Evolutionary conservation across 2,888 invertebrate species (phyloP).

Genomic region (Polyommatus iphigenia): DNA sequence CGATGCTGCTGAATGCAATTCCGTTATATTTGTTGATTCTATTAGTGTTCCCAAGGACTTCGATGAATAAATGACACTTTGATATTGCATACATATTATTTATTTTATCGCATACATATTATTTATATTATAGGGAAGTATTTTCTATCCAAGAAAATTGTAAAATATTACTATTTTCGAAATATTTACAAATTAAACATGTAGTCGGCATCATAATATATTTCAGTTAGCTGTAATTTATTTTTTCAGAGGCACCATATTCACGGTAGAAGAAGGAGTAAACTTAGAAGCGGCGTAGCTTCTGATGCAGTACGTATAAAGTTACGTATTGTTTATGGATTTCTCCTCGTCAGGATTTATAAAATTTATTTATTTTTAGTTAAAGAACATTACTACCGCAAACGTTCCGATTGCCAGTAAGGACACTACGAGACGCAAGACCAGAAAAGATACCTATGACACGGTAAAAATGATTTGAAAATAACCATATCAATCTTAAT

Average conservation of each 20-base stretch:
- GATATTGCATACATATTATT: constrained; percentile 26
- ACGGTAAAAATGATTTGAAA: not conserved
- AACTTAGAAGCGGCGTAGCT: not conserved
- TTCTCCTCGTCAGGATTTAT: not conserved
- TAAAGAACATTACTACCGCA: not conserved
- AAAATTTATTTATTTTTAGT: not conserved
- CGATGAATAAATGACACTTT: constrained; percentile 52
- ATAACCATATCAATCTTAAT: too few relatives aligned
- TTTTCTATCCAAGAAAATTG: not conserved
- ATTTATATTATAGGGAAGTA: not conserved
- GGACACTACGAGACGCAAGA: not conserved
- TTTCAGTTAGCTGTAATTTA: not conserved
- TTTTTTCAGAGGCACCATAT: constrained; percentile 24
- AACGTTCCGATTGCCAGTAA: not conserved
- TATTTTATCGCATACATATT: not conserved
- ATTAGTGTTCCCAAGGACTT: constrained; percentile 71
- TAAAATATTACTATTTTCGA: not conserved
- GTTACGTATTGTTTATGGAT: not conserved
- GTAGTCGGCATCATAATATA: not conserved
- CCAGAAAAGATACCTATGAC: not conserved
- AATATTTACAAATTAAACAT: not conserved
- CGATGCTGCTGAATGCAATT: constrained; percentile 71
- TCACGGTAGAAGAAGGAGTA: constrained; percentile 26
- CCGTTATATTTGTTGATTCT: constrained; percentile 70
- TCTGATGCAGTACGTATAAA: constrained; percentile 5